These are phyloP conservation scores for Heliothis peltigera DNA, from an alignment of 2,888 invertebrate genomes.

Conservation along the genomic window DNA sequence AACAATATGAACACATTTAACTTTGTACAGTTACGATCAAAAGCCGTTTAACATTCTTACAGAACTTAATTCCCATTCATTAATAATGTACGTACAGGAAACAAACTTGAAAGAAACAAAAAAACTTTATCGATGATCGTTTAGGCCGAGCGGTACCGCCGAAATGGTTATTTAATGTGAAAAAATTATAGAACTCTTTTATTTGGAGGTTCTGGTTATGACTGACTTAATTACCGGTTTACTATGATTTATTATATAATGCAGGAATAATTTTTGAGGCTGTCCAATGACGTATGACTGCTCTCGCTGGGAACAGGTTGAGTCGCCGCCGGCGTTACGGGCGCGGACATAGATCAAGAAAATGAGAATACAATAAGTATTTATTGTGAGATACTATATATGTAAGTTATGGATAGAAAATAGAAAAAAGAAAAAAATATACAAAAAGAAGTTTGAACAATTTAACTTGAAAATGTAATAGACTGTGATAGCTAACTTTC, in stretches of 20 bases:
- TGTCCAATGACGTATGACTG: constrained; percentile 87
- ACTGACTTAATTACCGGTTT: constrained; percentile 89
- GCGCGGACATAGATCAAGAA: constrained; percentile 53
- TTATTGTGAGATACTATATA: neutral
- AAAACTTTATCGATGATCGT: constrained; percentile 81
- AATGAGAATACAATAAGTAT: neutral
- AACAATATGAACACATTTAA: constrained; percentile 33
- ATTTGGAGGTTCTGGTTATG: constrained; percentile 85
- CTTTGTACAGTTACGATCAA: constrained; percentile 46
- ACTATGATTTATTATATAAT: constrained; percentile 89
- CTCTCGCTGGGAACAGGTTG: constrained; percentile 82
- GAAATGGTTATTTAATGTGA: constrained; percentile 88
- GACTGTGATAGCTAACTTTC: neutral
- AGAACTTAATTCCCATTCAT: constrained; percentile 59
- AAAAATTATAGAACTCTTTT: constrained; percentile 87
- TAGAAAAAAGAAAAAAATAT: too few species aligned
- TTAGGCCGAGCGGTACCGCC: constrained; percentile 72
- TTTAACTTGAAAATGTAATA: too few species aligned
- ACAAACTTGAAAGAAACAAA: constrained; percentile 62
- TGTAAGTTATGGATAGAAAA: neutral
- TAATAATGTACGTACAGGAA: constrained; percentile 63
- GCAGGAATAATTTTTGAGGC: constrained; percentile 86
- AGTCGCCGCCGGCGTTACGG: constrained; percentile 84
- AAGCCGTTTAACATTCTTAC: constrained; percentile 63
- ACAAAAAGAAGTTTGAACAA: too few species aligned